A percentile compares a stretch with the other conserved stretches of the same genome.
These are phyloP conservation scores for Melieria crassipennis DNA, from an alignment of 2,888 invertebrate genomes.

Conservation along the genomic window DNA sequence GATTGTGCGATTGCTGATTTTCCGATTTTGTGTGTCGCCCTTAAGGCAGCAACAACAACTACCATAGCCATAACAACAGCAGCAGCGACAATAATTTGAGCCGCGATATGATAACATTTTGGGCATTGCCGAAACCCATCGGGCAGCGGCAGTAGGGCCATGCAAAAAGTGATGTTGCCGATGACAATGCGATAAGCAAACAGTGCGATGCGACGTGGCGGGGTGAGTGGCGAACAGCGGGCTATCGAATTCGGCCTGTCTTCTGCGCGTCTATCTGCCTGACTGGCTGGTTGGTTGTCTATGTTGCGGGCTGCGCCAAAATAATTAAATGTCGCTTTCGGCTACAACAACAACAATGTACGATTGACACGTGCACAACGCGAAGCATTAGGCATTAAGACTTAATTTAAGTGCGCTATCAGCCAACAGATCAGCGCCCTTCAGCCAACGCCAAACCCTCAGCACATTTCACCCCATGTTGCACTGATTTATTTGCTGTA, in stretches of 20 bases:
- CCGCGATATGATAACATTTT: too few relatives aligned
- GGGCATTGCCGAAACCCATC: too few relatives aligned
- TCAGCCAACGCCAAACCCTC: background rate
- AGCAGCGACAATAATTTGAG: too few relatives aligned
- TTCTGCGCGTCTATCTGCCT: background rate
- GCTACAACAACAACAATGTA: slow-evolving; percentile 41
- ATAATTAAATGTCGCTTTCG: slow-evolving; percentile 64
- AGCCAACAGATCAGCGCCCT: slow-evolving; percentile 56
- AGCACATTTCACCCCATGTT: slow-evolving; percentile 8
- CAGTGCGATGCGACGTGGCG: background rate
- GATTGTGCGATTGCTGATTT: too few relatives aligned
- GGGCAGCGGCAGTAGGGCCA: too few relatives aligned
- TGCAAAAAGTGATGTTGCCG: background rate
- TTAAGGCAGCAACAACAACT: too few relatives aligned
- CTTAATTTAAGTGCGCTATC: slow-evolving; percentile 64
- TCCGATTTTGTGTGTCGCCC: too few relatives aligned
- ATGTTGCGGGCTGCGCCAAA: slow-evolving; percentile 50
- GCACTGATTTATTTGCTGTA: slow-evolving; percentile 32
- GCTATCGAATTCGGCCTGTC: background rate
- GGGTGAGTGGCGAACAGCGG: background rate
- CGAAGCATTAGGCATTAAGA: slow-evolving; percentile 61
- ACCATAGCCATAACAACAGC: too few relatives aligned
- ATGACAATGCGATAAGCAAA: slow-evolving; percentile 31
- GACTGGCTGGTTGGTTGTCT: slow-evolving; percentile 15
- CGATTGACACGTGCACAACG: slow-evolving; percentile 60